These are phyloP conservation scores for Aphelinus atriplicis DNA, from an alignment of 1,140 invertebrate genomes.

Conservation along the genomic window DNA sequence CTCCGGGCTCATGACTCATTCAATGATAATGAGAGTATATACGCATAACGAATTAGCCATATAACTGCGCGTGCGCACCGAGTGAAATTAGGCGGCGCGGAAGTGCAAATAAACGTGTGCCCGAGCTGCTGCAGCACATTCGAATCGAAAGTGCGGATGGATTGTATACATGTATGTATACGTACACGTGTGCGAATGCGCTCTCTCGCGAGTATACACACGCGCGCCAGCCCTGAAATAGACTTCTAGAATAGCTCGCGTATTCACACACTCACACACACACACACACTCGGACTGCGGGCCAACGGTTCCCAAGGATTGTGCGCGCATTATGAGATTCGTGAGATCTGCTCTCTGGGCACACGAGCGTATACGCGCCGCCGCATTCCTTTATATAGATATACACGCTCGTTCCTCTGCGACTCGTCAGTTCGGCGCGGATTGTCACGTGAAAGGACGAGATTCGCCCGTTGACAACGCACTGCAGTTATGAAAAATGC, in stretches of 20 bases:
- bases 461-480: too few relatives aligned
- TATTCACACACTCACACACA: not conserved
- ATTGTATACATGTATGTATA: not conserved
- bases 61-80: not conserved
- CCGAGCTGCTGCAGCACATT: not conserved
- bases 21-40: slow-evolving; percentile 17
- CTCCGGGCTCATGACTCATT: slow-evolving; percentile 12
- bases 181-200: too few relatives aligned
- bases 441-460: too few relatives aligned
- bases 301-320: slow-evolving; percentile 37
- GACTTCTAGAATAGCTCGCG: slow-evolving; percentile 5
- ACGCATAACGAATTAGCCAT: not conserved
- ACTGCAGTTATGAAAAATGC: too few relatives aligned
- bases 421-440: too few relatives aligned
- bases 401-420: too few relatives aligned
- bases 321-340: slow-evolving; percentile 33
- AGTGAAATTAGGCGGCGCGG: slow-evolving; percentile 28
- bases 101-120: not conserved
- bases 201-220: not conserved
- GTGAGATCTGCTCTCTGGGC: slow-evolving; percentile 20
- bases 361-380: too few relatives aligned
- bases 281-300: too few relatives aligned
- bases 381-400: too few relatives aligned
- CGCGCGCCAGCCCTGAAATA: slow-evolving; percentile 1
- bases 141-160: slow-evolving; percentile 34